These are phyloP conservation scores for Anoplius nigerrimus DNA, from an alignment of 2,888 invertebrate species.

Conservation along the genomic window DNA sequence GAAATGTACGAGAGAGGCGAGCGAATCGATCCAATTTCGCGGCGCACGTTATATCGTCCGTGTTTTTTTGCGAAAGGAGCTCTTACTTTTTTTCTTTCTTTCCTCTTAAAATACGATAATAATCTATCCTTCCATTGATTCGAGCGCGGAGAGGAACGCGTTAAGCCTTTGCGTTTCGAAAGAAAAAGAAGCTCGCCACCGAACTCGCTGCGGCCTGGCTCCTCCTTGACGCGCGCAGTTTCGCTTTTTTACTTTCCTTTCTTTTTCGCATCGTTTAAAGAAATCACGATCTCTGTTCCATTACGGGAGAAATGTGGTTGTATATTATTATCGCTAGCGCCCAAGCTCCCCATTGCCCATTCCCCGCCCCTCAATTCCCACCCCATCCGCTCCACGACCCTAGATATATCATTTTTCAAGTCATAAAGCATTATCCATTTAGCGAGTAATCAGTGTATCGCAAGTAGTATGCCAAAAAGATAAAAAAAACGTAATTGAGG, in stretches of 20 bases:
- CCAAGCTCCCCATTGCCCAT: too few relatives aligned
- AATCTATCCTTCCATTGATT: slow-evolving; percentile 16
- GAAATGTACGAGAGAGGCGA: slow-evolving; percentile 13
- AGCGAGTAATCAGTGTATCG: slow-evolving; percentile 47
- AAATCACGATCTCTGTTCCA: slow-evolving; percentile 39
- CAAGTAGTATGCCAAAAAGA: slow-evolving; percentile 54
- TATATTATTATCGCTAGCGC: slow-evolving; percentile 37
- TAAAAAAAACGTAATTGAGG: slow-evolving; percentile 30
- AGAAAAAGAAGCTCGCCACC: slow-evolving; percentile 48
- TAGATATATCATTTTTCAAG: slow-evolving; percentile 46
- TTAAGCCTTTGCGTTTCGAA: slow-evolving; percentile 21
- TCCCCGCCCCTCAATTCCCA: neutral
- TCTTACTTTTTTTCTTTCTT: slow-evolving; percentile 12
- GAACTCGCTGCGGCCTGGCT: slow-evolving; percentile 29
- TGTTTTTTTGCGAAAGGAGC: neutral
- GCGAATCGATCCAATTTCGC: slow-evolving; percentile 26
- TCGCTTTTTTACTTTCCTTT: slow-evolving; percentile 8
- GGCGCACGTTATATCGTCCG: slow-evolving; percentile 5
- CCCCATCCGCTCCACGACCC: too few relatives aligned
- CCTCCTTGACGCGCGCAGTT: slow-evolving; percentile 9
- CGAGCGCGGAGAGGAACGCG: neutral
- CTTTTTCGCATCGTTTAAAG: slow-evolving; percentile 29
- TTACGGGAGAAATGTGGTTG: slow-evolving; percentile 37
- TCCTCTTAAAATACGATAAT: slow-evolving; percentile 17
- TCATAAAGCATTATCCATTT: slow-evolving; percentile 46